Conservation (phyloP, 2,797 vertebrate species). For the Emys orbicularis region DNA sequence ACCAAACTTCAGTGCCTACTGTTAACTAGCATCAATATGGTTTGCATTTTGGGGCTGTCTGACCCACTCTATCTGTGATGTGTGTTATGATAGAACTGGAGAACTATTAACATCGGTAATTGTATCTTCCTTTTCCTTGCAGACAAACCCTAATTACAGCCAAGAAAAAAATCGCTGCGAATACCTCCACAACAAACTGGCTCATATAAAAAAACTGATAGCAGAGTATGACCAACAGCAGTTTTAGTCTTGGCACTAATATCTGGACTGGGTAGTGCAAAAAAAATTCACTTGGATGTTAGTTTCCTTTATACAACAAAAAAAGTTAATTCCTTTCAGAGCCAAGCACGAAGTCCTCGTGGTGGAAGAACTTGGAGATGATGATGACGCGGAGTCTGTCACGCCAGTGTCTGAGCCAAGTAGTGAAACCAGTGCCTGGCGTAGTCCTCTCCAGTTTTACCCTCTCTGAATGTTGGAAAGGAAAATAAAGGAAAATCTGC, state of each 20-base stretch:
- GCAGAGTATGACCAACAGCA: conserved; percentile 97
- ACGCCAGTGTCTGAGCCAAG: neutral
- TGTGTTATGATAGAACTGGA: neutral
- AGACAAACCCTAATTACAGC: conserved; percentile 98
- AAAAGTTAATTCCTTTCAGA: conserved; percentile 27
- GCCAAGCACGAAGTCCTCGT: conserved; percentile 15
- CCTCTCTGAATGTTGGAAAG: conserved; percentile 43
- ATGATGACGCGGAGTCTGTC: conserved; percentile 7
- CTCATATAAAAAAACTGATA: conserved; percentile 98
- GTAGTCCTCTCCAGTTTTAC: neutral
- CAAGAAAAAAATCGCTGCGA: conserved; percentile 99
- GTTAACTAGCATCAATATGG: accelerated
- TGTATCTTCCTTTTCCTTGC: neutral
- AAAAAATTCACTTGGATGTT: conserved; percentile 53
- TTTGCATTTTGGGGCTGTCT: neutral
- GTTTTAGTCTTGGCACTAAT: conserved; percentile 88
- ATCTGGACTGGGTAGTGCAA: conserved; percentile 47
- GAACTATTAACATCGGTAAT: neutral
- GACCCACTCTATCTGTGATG: neutral
- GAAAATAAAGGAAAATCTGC: conserved; percentile 14
- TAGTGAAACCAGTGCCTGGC: neutral
- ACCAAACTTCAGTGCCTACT: accelerated
- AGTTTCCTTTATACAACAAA: conserved; percentile 42
- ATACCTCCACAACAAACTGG: conserved; percentile 99
- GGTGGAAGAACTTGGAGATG: conserved; percentile 49